Percentiles rank a stretch among this genome's conserved stretches.
Conservation (phyloP, 2,113 vertebrate species). For the Silurus asotus region DNA sequence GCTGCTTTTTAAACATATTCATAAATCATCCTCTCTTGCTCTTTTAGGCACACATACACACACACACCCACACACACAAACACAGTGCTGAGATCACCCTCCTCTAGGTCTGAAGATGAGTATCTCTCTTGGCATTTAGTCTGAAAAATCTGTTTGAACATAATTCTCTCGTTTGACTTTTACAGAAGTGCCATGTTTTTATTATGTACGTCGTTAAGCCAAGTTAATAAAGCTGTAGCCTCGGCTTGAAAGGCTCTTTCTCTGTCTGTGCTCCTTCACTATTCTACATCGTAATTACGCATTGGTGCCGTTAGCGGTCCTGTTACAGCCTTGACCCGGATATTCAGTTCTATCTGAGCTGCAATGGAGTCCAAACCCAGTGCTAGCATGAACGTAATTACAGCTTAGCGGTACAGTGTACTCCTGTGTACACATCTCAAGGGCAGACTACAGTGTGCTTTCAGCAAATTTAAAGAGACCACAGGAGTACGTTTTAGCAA, state of each 20-base stretch:
- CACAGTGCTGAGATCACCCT: slow-evolving; percentile 46
- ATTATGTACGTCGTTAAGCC: neutral
- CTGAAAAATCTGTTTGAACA: slow-evolving; percentile 30
- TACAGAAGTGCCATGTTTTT: slow-evolving; percentile 3
- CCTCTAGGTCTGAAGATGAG: slow-evolving; percentile 31
- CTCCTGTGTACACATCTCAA: neutral
- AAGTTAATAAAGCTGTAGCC: slow-evolving; percentile 24
- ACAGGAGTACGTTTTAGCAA: neutral
- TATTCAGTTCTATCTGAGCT: neutral
- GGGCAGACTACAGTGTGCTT: neutral
- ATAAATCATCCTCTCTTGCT: slow-evolving; percentile 5
- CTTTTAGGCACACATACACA: neutral
- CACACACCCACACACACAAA: neutral
- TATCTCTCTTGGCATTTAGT: slow-evolving; percentile 4
- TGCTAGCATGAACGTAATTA: neutral
- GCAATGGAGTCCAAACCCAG: neutral
- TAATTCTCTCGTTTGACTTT: slow-evolving; percentile 14
- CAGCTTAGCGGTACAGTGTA: neutral
- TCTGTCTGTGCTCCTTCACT: neutral
- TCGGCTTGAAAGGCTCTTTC: neutral
- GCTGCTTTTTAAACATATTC: slow-evolving; percentile 35
- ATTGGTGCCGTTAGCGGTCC: neutral
- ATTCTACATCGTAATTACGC: neutral
- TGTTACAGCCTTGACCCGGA: neutral
- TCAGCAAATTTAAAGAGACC: neutral